Percentiles rank a stretch among this genome's conserved stretches.
phyloP scores from a whole-genome alignment of 1,140 invertebrate species.

The Heliconius congener region DNA sequence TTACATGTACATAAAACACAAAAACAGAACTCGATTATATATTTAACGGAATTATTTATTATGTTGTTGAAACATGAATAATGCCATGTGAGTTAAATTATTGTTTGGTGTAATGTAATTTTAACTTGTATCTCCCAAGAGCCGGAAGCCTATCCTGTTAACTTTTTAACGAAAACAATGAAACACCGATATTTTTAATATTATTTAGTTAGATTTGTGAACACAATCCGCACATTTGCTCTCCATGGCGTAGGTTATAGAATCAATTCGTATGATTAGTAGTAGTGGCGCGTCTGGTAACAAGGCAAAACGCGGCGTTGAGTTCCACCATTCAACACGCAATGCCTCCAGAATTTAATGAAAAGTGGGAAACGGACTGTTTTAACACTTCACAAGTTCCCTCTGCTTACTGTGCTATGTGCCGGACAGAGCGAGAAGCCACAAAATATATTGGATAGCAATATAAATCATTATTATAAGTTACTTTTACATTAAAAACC shows the following conservation, averaged over 20 bases:
- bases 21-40: background rate
- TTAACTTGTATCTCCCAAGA: constrained; percentile 26
- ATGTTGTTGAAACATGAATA: background rate
- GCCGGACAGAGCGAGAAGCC: too few relatives aligned
- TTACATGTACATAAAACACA: background rate
- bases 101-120: constrained; percentile 35
- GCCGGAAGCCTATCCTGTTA: constrained; percentile 16
- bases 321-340: too few relatives aligned
- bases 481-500: background rate
- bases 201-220: background rate
- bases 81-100: constrained; percentile 20
- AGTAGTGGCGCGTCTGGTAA: too few relatives aligned
- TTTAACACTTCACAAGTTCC: too few relatives aligned
- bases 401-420: too few relatives aligned
- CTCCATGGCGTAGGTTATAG: background rate
- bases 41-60: background rate
- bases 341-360: too few relatives aligned
- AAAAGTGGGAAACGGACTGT: too few relatives aligned
- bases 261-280: background rate
- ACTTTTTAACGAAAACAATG: constrained; percentile 24
- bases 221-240: background rate
- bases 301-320: too few relatives aligned
- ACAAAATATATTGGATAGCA: too few relatives aligned
- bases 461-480: too few relatives aligned
- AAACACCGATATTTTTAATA: constrained; percentile 5